These are phyloP conservation scores for Boulengeromyrus knoepffleri DNA, from an alignment of 2,113 vertebrate genomes.

Conservation along the genomic window DNA sequence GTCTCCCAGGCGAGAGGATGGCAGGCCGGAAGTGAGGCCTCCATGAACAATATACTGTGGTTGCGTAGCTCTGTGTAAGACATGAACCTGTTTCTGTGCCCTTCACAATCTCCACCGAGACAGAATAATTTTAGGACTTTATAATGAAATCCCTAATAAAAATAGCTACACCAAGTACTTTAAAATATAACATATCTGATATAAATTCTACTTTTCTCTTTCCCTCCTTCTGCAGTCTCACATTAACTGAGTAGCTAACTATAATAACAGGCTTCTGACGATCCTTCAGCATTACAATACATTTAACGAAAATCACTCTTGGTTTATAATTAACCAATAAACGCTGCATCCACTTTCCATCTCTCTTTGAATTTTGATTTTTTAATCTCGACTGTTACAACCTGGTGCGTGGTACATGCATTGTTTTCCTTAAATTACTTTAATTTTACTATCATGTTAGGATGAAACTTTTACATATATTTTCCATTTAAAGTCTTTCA, in stretches of 20 bases:
- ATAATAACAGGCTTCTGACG: background rate
- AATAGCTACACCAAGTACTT: background rate
- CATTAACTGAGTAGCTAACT: background rate
- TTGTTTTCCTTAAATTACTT: background rate
- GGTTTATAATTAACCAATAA: background rate
- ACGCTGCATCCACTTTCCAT: background rate
- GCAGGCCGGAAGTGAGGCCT: background rate
- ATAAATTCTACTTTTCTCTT: background rate
- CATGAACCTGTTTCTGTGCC: slow-evolving; percentile 10
- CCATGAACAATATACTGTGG: slow-evolving; percentile 8
- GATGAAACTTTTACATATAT: background rate
- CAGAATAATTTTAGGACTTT: slow-evolving; percentile 5
- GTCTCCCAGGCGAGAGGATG: background rate
- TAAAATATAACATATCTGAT: background rate
- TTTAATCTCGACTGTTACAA: background rate
- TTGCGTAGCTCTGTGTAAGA: background rate
- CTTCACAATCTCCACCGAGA: background rate
- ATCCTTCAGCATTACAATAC: background rate
- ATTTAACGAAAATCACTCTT: background rate
- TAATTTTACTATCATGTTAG: background rate
- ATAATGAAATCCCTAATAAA: slow-evolving; percentile 25
- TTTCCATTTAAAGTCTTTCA: background rate
- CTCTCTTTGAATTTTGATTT: background rate
- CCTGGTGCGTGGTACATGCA: background rate
- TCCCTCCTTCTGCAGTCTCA: background rate